A percentile compares a stretch with the other conserved stretches of the same genome.
Conservation (phyloP, 2,797 vertebrate species). For the Lemur catta region DNA sequence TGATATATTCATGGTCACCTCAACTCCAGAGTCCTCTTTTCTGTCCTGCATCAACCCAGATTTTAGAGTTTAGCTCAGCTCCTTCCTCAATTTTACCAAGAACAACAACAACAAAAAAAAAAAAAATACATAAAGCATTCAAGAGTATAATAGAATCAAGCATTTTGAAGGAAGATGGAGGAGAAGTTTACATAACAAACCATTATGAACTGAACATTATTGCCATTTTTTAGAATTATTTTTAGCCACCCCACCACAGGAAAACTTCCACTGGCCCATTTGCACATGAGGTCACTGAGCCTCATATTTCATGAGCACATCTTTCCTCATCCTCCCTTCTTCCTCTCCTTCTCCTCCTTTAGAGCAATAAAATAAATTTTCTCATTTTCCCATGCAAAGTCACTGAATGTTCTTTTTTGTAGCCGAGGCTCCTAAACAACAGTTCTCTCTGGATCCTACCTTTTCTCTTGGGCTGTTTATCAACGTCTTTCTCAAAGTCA, state of each 20-base stretch:
- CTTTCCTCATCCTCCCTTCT: neutral
- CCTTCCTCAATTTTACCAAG: constrained; percentile 4
- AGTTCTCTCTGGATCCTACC: neutral
- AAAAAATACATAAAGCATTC: neutral
- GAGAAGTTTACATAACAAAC: constrained; percentile 19
- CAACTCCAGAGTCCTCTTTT: neutral
- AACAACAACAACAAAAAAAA: too few species aligned
- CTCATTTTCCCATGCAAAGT: neutral
- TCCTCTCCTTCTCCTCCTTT: neutral
- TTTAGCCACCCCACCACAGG: neutral
- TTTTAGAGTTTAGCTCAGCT: neutral
- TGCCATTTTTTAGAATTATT: neutral
- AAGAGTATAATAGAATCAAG: constrained; percentile 17
- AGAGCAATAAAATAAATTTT: neutral
- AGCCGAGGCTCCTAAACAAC: neutral
- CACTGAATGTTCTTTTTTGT: neutral
- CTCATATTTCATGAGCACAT: neutral
- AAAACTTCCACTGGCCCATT: neutral
- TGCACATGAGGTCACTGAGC: neutral
- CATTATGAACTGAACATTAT: constrained; percentile 19
- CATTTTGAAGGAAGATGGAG: neutral
- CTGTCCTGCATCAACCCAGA: neutral
- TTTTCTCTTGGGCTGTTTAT: neutral
- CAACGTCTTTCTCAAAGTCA: neutral
- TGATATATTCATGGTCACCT: neutral